These are phyloP conservation scores for Tupaia tana DNA, from an alignment of 2,113 vertebrate species.

Conservation along the genomic window DNA sequence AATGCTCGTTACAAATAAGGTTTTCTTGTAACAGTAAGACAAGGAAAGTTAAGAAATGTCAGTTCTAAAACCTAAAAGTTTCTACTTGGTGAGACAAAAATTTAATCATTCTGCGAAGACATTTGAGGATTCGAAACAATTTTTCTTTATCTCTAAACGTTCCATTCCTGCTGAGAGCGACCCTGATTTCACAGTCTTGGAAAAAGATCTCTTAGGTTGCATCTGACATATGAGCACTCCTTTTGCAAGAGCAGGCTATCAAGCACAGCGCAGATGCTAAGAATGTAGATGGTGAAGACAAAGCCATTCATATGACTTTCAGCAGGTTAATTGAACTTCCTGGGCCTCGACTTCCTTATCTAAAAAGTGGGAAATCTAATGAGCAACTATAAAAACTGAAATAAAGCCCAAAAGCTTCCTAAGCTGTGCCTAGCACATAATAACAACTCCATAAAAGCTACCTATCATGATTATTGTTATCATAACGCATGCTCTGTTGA, in stretches of 20 bases:
- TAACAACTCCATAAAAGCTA: not conserved
- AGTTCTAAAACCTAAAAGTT: not conserved
- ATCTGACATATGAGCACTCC: not conserved
- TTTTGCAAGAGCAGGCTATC: fast-evolving
- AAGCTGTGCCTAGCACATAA: not conserved
- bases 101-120: not conserved
- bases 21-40: not conserved
- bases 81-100: not conserved
- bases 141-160: not conserved
- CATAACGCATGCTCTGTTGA: not conserved
- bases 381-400: not conserved
- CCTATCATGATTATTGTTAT: not conserved
- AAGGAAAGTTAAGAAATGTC: not conserved
- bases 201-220: not conserved
- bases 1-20: not conserved
- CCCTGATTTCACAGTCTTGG: not conserved
- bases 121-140: not conserved
- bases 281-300: not conserved
- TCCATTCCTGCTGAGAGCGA: not conserved
- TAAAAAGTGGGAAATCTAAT: not conserved
- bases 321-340: not conserved
- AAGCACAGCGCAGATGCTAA: not conserved
- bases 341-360: not conserved
- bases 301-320: not conserved
- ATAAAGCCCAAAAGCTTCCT: not conserved